These are phyloP conservation scores for Dimorphilus gyrociliatus DNA, from an alignment of 2,888 invertebrate species.

Conservation along the genomic window DNA sequence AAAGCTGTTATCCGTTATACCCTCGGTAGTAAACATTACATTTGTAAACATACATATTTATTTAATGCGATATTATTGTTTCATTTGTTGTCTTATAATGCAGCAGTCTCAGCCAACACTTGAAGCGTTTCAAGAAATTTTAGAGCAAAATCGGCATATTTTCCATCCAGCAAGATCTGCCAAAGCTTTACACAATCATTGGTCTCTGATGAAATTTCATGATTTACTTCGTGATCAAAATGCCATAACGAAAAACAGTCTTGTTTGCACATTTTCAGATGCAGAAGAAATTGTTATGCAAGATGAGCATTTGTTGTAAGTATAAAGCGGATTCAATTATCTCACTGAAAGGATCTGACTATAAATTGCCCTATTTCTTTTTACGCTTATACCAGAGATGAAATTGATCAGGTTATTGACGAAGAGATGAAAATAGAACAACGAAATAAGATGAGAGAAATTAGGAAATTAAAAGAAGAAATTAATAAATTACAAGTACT, in stretches of 20 bases:
- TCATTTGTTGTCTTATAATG: slow-evolving; percentile 6
- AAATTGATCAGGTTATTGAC: no score
- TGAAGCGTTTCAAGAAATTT: slow-evolving; percentile 65
- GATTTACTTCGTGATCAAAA: slow-evolving; percentile 73
- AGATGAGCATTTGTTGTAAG: slow-evolving; percentile 55
- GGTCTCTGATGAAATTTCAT: slow-evolving; percentile 81
- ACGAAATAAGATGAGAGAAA: slow-evolving; percentile 56
- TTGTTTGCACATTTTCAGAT: slow-evolving; percentile 56
- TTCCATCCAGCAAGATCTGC: slow-evolving; percentile 77
- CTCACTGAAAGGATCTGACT: no score
- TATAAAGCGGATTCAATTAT: no score
- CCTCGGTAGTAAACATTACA: slow-evolving; percentile 59
- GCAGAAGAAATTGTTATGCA: slow-evolving; percentile 66
- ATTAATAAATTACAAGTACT: slow-evolving; percentile 75
- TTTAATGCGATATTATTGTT: no score
- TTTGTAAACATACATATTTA: no score
- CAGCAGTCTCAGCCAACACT: slow-evolving; percentile 39
- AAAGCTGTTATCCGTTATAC: slow-evolving; percentile 59
- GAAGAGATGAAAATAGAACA: slow-evolving; percentile 33
- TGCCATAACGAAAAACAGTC: slow-evolving; percentile 37
- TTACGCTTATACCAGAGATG: no score
- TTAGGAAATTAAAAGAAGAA: slow-evolving; percentile 72
- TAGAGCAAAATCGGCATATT: slow-evolving; percentile 62
- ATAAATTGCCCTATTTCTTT: no score
- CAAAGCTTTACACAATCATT: slow-evolving; percentile 66